phyloP scores from a whole-genome alignment of 2,888 invertebrate species.

The Brachypalpus laphriformis region DNA sequence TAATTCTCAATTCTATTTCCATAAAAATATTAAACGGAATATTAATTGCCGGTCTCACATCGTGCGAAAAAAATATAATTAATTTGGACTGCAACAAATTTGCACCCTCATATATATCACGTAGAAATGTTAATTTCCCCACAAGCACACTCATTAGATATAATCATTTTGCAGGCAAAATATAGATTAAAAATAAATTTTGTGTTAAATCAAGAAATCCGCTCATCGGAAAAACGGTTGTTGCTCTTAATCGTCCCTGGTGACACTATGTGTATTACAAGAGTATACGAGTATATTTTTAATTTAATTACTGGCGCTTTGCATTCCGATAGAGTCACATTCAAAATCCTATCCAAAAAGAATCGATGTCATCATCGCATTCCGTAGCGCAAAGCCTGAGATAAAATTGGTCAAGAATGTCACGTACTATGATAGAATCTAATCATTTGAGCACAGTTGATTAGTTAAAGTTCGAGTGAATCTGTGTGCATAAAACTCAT shows the following conservation, averaged over 20 bases:
- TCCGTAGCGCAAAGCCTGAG: neutral
- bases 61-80: neutral
- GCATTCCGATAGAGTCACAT: neutral
- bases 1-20: neutral
- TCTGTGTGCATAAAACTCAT: neutral
- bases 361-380: neutral
- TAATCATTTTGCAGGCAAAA: slow-evolving; percentile 11
- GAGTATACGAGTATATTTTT: slow-evolving; percentile 10
- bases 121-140: neutral
- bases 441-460: neutral
- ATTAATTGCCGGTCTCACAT: slow-evolving; percentile 6
- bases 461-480: neutral
- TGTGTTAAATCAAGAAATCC: neutral
- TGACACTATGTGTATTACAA: neutral
- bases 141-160: neutral
- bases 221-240: neutral
- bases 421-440: neutral
- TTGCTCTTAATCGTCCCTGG: neutral
- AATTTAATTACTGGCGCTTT: slow-evolving; percentile 12
- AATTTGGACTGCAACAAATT: slow-evolving; percentile 41
- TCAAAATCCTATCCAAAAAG: neutral
- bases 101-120: slow-evolving; percentile 4
- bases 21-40: slow-evolving; percentile 2
- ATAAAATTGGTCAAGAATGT: neutral
- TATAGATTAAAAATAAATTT: slow-evolving; percentile 31